phyloP scores from a whole-genome alignment of 2,888 invertebrate genomes.

The Dynastes maya region DNA sequence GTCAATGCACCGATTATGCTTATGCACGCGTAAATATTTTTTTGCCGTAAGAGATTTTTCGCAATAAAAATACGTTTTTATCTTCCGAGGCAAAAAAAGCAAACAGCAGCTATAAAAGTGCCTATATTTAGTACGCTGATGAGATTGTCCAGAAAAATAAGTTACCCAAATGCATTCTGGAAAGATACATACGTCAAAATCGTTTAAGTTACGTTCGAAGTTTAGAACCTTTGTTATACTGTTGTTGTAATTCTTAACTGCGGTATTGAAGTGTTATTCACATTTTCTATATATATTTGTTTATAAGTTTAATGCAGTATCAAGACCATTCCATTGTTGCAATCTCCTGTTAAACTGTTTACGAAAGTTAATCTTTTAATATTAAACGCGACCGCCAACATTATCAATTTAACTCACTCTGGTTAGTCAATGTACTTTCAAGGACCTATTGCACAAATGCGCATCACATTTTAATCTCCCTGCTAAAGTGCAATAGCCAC shows the following conservation, averaged over 20 bases:
- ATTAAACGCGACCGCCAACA: conserved; percentile 17
- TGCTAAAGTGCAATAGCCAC: conserved; percentile 32
- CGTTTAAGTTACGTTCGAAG: background rate
- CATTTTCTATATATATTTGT: too few species aligned
- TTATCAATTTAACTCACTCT: conserved; percentile 33
- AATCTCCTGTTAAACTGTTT: conserved; percentile 7
- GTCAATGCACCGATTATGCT: conserved; percentile 40
- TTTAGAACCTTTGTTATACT: background rate
- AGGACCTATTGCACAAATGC: conserved; percentile 39
- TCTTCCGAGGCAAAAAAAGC: background rate
- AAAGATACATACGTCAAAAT: too few species aligned
- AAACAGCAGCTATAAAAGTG: conserved; percentile 2
- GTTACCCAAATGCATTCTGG: background rate
- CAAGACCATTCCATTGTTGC: background rate
- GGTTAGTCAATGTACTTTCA: conserved; percentile 39
- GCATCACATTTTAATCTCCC: conserved; percentile 37
- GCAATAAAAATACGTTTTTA: conserved; percentile 38
- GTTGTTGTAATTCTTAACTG: too few species aligned
- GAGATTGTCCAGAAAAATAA: conserved; percentile 21
- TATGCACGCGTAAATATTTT: conserved; percentile 36
- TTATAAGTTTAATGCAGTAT: background rate
- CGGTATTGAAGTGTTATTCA: too few species aligned
- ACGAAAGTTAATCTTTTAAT: conserved; percentile 23
- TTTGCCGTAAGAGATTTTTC: conserved; percentile 28
- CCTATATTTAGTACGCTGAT: conserved; percentile 14